Evolutionary conservation across 2,113 vertebrate species (phyloP).

Genomic region (Numida meleagris): DNA sequence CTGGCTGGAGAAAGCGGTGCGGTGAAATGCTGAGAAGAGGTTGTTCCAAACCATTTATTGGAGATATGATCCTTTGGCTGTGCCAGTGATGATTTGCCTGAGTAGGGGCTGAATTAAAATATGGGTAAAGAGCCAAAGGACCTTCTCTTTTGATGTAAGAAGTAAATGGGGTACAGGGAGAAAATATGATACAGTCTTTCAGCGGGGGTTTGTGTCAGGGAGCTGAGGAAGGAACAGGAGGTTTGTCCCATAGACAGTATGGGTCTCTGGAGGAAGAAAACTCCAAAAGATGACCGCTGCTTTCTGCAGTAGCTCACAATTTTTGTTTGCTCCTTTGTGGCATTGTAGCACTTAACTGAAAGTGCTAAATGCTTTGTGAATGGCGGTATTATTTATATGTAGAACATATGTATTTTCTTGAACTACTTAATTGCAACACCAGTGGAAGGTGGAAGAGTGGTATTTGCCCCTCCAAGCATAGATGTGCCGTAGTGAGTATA

Average conservation of each 20-base stretch:
- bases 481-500: conserved; percentile 6
- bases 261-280: neutral
- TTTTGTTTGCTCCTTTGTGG: neutral
- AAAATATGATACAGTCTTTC: neutral
- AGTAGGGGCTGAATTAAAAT: neutral
- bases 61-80: neutral
- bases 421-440: neutral
- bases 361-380: conserved; percentile 5
- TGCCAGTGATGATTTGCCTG: neutral
- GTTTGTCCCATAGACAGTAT: neutral
- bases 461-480: neutral
- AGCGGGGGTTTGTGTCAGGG: neutral
- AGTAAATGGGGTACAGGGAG: neutral
- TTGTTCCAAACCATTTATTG: neutral
- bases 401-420: neutral
- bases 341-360: neutral
- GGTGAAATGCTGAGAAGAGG: neutral
- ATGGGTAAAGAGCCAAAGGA: neutral
- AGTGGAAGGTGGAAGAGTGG: neutral
- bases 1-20: neutral
- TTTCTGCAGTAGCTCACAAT: neutral
- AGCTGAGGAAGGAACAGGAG: neutral
- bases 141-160: neutral
- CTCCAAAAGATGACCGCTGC: neutral
- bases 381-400: neutral